phyloP scores from a whole-genome alignment of 2,797 vertebrate genomes.

The Synaphobranchus kaupii region DNA sequence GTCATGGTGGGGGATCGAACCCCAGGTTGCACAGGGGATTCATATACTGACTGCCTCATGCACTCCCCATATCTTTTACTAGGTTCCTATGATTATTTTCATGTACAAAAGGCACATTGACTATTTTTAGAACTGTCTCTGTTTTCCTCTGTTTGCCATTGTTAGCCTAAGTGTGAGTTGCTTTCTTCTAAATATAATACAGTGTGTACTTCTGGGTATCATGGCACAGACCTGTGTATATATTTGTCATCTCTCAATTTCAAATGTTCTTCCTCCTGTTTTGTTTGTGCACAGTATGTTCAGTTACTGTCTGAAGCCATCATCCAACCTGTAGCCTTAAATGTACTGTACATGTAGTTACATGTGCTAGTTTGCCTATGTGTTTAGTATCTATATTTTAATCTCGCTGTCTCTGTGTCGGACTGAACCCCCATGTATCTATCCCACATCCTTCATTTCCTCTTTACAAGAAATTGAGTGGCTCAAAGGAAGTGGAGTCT shows the following conservation, averaged over 20 bases:
- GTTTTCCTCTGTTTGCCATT: background rate
- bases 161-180: background rate
- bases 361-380: background rate
- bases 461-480: background rate
- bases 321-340: background rate
- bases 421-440: background rate
- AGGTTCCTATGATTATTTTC: background rate
- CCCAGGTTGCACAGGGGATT: too few species aligned
- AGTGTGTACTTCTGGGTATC: too few species aligned
- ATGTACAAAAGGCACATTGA: background rate
- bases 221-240: background rate
- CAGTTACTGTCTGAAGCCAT: background rate
- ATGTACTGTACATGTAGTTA: background rate
- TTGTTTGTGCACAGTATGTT: background rate
- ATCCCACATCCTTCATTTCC: background rate
- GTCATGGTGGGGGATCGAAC: too few species aligned
- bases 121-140: background rate
- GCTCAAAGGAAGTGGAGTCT: background rate
- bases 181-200: background rate
- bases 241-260: background rate
- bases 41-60: background rate
- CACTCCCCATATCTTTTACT: background rate
- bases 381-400: too few species aligned
- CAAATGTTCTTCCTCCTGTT: background rate
- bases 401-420: too few species aligned